Percentiles rank a stretch among this genome's conserved stretches.
phyloP scores from a whole-genome alignment of 2,113 vertebrate genomes.

The Ovibos moschatus region DNA sequence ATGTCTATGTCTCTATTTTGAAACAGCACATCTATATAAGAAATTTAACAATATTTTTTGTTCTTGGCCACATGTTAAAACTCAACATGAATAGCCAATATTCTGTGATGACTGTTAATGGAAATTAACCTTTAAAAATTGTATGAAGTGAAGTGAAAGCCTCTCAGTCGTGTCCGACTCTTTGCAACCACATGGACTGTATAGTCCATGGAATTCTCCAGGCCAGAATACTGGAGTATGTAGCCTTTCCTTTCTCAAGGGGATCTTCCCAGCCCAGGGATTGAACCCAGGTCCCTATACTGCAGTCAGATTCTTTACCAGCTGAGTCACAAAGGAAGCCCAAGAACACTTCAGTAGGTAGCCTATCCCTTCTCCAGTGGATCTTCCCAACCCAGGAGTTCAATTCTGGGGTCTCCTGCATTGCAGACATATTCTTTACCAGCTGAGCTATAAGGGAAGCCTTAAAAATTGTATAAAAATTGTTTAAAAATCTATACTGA shows the following conservation, averaged over 20 bases:
- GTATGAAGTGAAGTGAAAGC: neutral
- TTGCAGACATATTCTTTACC: neutral
- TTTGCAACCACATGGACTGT: neutral
- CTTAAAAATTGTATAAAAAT: neutral
- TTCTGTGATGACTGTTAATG: neutral
- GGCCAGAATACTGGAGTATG: neutral
- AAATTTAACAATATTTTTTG: neutral
- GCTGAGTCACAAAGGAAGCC: neutral
- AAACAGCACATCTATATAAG: too few species aligned
- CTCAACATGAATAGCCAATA: neutral
- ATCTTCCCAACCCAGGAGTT: neutral
- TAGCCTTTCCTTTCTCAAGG: neutral
- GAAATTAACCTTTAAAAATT: neutral
- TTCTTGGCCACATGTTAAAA: neutral
- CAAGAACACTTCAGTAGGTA: neutral
- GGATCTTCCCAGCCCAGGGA: neutral
- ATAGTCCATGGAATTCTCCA: neutral
- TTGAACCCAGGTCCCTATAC: fast-evolving
- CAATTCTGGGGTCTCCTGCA: neutral
- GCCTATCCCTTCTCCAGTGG: neutral
- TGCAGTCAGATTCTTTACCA: neutral
- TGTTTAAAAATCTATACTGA: neutral
- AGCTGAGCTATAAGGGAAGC: neutral
- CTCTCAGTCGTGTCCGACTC: neutral
- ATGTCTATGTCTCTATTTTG: neutral